Evolutionary conservation across 2,888 invertebrate genomes (phyloP).

Genomic region (Lepas anatifera): DNA sequence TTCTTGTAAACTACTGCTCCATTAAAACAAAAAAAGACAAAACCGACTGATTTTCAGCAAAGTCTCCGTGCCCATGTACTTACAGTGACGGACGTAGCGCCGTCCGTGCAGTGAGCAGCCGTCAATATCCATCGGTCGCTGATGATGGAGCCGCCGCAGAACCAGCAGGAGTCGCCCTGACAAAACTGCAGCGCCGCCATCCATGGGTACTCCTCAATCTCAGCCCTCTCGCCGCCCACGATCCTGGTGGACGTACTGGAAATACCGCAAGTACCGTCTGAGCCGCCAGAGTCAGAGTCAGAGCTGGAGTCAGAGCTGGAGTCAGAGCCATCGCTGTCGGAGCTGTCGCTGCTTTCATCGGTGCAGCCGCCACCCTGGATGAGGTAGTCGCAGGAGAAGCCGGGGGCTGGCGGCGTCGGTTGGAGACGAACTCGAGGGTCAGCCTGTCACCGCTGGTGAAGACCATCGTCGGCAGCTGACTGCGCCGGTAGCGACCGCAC

Average conservation of each 20-base stretch:
- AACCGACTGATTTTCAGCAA: too few relatives aligned
- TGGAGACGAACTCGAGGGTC: neutral
- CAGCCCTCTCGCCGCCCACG: neutral
- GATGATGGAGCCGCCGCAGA: neutral
- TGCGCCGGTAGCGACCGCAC: neutral
- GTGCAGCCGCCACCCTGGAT: neutral
- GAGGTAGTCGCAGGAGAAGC: neutral
- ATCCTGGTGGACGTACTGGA: neutral
- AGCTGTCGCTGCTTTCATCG: neutral
- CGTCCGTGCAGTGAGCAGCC: neutral
- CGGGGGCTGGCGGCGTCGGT: neutral
- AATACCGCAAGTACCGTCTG: neutral
- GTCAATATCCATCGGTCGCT: neutral
- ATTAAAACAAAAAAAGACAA: too few relatives aligned
- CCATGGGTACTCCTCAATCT: conserved; percentile 6
- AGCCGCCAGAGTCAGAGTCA: neutral
- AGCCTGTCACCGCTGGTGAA: neutral
- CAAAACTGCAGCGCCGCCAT: neutral
- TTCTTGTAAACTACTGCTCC: too few relatives aligned
- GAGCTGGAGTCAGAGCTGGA: neutral
- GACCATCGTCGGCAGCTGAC: neutral
- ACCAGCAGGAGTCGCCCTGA: neutral
- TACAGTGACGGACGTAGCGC: neutral
- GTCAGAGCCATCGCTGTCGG: neutral
- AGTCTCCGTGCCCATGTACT: too few relatives aligned